Base-by-base conservation (phyloP, 2,797 vertebrate genomes). In the Sebastes miniatus region DNA sequence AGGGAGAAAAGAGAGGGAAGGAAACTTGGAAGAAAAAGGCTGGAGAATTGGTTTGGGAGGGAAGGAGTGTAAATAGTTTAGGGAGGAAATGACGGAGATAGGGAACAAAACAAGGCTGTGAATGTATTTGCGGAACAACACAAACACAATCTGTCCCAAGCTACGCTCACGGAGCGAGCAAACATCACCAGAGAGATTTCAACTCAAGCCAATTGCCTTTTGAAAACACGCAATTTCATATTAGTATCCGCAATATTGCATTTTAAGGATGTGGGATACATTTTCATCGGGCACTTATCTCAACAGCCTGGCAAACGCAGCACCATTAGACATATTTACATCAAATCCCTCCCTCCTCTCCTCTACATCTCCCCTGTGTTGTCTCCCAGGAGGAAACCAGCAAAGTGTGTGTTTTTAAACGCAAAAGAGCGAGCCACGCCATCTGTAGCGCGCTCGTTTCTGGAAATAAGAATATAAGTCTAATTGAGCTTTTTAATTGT, bases 401-500 rank as follows among this genome's bases (percentile, higher is more conserved):
- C 72, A 83, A 87, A 88, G 80, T 85, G 88, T 85, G 83, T 88
- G 84, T 87, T 82, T 88, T 86, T 86, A 83, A 86, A 89, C 4
- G 73, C 83, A 77, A 73, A 50, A 81, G 80, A 89, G 79, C 75
- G 50, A 83, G 82, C 82, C 76, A 68, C 76, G 59, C 91, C 92
- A 94, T 93, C 91, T 94, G 94, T 86, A 92, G 89, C 83, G 6
- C 32, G 22, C 77, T 74, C 67, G 72, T 90, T 91, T 85, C 87
- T 89, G 69, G 79, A 89, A 90, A 83, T 88, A 91, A 86, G 85
- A 89, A 89, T 90, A 86, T 89, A 91, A 85, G 89, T 93, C 86
- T 91, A 88, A 93, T 92, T 92, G 91, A 92, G 90, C 80, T 91
- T 91, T 94, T 91, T 93, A 93, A 93, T 95, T 94, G 93, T 92